Evolutionary conservation across 2,113 vertebrate genomes (phyloP).

Genomic region (Thalassarche chlororhynchos): DNA sequence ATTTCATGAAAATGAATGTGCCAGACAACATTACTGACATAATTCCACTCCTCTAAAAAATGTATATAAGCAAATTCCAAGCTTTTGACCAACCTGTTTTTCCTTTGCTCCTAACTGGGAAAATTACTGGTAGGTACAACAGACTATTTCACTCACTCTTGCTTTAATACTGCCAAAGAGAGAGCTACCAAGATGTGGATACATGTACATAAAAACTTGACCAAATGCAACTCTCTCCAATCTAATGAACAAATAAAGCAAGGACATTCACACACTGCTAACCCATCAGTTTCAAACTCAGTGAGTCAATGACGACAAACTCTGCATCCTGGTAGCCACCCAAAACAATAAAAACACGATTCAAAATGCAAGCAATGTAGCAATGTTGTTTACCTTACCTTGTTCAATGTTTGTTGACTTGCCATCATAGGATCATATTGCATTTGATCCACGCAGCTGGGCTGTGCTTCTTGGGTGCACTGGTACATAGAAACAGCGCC

Average conservation of each 20-base stretch:
- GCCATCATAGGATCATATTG: slow-evolving; percentile 39
- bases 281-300: background rate
- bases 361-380: background rate
- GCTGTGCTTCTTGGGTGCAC: slow-evolving; percentile 64
- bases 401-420: slow-evolving; percentile 47
- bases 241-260: background rate
- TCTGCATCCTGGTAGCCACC: background rate
- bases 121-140: background rate
- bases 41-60: background rate
- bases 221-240: background rate
- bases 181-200: background rate
- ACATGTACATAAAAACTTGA: background rate
- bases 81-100: background rate
- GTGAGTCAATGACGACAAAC: background rate
- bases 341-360: background rate
- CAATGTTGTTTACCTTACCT: slow-evolving; percentile 63
- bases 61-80: background rate
- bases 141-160: background rate
- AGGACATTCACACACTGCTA: background rate
- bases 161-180: background rate
- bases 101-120: background rate
- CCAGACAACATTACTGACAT: background rate
- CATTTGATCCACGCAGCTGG: slow-evolving; percentile 35
- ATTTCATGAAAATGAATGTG: background rate
- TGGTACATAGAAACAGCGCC: slow-evolving; percentile 78